Percentiles rank a stretch among this genome's conserved stretches.
These are phyloP conservation scores for Drosophila simulans DNA, from an alignment of 1,140 invertebrate species.

Conservation along the genomic window DNA sequence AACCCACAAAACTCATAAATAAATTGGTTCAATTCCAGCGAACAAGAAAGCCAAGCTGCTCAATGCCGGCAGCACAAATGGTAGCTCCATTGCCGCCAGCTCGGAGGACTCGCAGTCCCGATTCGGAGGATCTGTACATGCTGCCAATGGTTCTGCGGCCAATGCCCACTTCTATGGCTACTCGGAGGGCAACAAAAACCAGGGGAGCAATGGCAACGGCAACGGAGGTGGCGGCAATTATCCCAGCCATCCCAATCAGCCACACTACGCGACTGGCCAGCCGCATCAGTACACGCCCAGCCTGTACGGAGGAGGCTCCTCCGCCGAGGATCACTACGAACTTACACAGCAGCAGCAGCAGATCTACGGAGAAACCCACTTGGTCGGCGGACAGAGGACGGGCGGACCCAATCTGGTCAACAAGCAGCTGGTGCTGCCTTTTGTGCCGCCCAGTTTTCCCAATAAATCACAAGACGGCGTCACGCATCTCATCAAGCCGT, in stretches of 20 bases:
- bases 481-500: constrained; percentile 94
- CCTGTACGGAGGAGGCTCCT: constrained; percentile 62
- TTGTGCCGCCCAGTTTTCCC: constrained; percentile 94
- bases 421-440: constrained; percentile 93
- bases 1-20: constrained; percentile 75
- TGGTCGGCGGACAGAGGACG: constrained; percentile 49
- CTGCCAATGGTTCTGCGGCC: background rate
- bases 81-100: constrained; percentile 4
- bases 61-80: constrained; percentile 51
- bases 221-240: background rate
- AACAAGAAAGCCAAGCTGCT: constrained; percentile 85
- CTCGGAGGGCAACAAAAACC: constrained; percentile 45
- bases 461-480: constrained; percentile 87
- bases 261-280: constrained; percentile 37
- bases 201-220: constrained; percentile 20
- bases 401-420: constrained; percentile 89
- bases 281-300: constrained; percentile 53
- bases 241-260: constrained; percentile 27
- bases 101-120: constrained; percentile 10
- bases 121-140: constrained; percentile 18
- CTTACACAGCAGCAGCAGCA: constrained; percentile 64
- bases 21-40: constrained; percentile 84
- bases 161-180: constrained; percentile 52
- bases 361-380: constrained; percentile 50
- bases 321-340: constrained; percentile 77